These are phyloP conservation scores for Anser cygnoides DNA, from an alignment of 2,113 vertebrate species.

Conservation along the genomic window DNA sequence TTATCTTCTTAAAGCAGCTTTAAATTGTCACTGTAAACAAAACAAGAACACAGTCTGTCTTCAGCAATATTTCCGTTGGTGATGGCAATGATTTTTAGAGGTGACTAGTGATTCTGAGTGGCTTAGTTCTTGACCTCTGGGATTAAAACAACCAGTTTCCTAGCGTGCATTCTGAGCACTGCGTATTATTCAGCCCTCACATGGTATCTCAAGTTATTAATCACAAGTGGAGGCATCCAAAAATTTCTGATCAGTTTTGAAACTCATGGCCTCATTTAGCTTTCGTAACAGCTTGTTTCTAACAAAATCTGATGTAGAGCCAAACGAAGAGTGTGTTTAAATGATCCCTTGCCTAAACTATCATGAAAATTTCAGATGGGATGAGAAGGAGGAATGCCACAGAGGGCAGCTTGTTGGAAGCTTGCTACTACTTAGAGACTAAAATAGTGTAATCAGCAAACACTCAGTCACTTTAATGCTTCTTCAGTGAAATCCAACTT, in stretches of 20 bases:
- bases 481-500: constrained; percentile 48
- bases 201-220: constrained; percentile 48
- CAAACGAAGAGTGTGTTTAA: constrained; percentile 65
- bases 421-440: constrained; percentile 58
- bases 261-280: constrained; percentile 61
- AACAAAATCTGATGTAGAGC: constrained; percentile 57
- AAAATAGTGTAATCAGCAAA: constrained; percentile 65
- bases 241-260: constrained; percentile 61
- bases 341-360: constrained; percentile 68
- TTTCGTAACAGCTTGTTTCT: constrained; percentile 67
- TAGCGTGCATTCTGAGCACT: not conserved
- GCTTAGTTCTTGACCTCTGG: not conserved
- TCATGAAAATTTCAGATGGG: constrained; percentile 65
- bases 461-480: constrained; percentile 61
- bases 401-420: constrained; percentile 59
- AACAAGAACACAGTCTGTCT: not conserved
- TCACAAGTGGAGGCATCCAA: constrained; percentile 52
- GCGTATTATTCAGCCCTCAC: not conserved
- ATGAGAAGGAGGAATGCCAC: constrained; percentile 55
- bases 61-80: constrained; percentile 5
- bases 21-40: constrained; percentile 29
- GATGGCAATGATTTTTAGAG: not conserved
- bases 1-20: constrained; percentile 44
- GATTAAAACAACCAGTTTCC: not conserved
- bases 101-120: not conserved